These are phyloP conservation scores for Anniella stebbinsi DNA, from an alignment of 2,797 vertebrate species.

Conservation along the genomic window DNA sequence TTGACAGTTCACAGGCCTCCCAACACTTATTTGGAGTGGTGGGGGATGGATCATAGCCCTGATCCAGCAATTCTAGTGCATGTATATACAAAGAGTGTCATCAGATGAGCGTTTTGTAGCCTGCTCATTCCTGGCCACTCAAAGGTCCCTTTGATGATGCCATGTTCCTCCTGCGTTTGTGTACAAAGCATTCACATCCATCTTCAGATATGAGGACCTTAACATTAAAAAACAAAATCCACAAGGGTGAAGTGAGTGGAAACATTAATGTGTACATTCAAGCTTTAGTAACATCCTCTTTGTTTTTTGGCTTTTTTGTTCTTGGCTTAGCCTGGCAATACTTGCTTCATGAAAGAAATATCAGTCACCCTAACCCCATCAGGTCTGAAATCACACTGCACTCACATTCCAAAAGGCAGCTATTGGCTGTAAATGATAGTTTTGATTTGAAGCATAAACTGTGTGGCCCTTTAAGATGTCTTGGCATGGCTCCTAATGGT, in stretches of 20 bases:
- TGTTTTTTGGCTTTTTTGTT: background rate
- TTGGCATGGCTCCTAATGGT: background rate
- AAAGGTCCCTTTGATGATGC: too few relatives aligned
- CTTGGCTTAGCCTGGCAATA: background rate
- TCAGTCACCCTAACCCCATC: constrained; percentile 21
- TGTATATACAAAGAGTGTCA: background rate
- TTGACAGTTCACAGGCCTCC: constrained; percentile 15
- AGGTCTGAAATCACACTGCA: background rate
- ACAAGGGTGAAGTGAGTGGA: background rate
- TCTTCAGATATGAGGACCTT: background rate
- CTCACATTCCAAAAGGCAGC: constrained; percentile 4
- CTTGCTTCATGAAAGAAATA: constrained; percentile 17
- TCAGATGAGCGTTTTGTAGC: too few relatives aligned
- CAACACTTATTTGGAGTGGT: too few relatives aligned
- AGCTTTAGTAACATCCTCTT: background rate
- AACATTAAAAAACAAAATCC: background rate
- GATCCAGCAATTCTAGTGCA: background rate
- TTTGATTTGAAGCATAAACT: constrained; percentile 7
- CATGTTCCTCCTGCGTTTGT: too few relatives aligned
- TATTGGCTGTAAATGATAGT: constrained; percentile 26
- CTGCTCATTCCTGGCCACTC: too few relatives aligned
- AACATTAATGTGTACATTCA: background rate
- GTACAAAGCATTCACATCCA: background rate
- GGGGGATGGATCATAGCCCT: too few relatives aligned
- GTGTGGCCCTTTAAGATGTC: background rate